Conservation (phyloP, 2,888 invertebrate genomes). For the Amiota minor region DNA sequence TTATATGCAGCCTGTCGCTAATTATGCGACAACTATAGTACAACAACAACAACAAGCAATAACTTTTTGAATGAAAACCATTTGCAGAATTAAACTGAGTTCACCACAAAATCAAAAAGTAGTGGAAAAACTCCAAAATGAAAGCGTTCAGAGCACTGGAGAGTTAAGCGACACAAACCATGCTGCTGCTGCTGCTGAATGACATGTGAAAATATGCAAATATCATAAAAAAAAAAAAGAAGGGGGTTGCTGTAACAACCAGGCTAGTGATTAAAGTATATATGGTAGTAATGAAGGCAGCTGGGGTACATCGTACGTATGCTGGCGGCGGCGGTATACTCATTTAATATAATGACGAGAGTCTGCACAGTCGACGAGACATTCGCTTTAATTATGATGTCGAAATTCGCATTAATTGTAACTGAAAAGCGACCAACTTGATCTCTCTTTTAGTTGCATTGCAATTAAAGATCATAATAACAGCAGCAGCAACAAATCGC, state of each 20-base stretch:
- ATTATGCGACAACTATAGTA: conserved; percentile 1
- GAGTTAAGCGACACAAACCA: background rate
- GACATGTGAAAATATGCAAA: conserved; percentile 58
- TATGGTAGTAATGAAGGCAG: background rate
- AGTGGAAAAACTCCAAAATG: conserved; percentile 44
- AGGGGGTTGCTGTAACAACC: background rate
- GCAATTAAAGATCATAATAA: conserved; percentile 16
- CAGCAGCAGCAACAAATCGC: conserved; percentile 14
- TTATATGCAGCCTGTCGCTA: conserved; percentile 2
- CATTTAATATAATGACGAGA: conserved; percentile 6
- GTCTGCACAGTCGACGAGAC: background rate
- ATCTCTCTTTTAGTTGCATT: conserved; percentile 31
- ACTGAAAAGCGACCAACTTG: conserved; percentile 16
- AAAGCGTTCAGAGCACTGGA: conserved; percentile 1
- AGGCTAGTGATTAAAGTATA: background rate
- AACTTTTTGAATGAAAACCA: background rate
- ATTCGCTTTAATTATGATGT: conserved; percentile 37
- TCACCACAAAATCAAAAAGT: background rate
- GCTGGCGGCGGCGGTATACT: background rate
- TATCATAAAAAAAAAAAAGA: background rate
- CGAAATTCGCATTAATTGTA: conserved; percentile 38
- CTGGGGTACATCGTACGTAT: conserved; percentile 8
- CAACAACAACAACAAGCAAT: background rate
- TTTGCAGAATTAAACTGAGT: background rate
- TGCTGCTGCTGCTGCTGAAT: conserved; percentile 43